These are phyloP conservation scores for Halictus ligatus DNA, from an alignment of 2,888 invertebrate genomes.

Conservation along the genomic window DNA sequence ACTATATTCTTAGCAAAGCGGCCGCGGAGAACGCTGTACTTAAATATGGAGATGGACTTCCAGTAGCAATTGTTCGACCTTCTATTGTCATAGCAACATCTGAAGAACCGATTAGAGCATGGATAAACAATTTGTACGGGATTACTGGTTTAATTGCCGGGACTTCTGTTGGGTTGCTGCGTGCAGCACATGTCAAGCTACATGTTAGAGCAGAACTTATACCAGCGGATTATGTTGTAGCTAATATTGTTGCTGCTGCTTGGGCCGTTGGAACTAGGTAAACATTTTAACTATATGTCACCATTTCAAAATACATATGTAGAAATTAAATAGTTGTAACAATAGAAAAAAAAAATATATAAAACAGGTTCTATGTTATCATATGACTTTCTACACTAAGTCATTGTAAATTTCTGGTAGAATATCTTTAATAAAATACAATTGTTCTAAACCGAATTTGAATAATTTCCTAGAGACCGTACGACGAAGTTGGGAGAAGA, in stretches of 20 bases:
- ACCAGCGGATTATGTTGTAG: constrained; percentile 89
- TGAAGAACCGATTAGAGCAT: constrained; percentile 85
- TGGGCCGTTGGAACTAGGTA: constrained; percentile 83
- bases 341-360: too few species aligned
- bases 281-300: not conserved
- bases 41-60: constrained; percentile 86
- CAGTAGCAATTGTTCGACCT: constrained; percentile 89
- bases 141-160: constrained; percentile 86
- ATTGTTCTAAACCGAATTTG: too few species aligned
- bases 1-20: constrained; percentile 90
- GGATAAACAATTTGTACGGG: constrained; percentile 90
- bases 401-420: too few species aligned
- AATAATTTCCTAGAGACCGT: too few species aligned
- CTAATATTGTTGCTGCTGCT: constrained; percentile 87
- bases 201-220: constrained; percentile 87
- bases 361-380: too few species aligned
- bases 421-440: too few species aligned
- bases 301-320: too few species aligned
- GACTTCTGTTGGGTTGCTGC: constrained; percentile 87
- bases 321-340: too few species aligned
- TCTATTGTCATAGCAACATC: constrained; percentile 86
- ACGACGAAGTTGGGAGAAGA: too few species aligned
- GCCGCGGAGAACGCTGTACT: constrained; percentile 88
- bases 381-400: too few species aligned
- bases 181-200: constrained; percentile 82